Base-by-base conservation (phyloP, 2,888 invertebrate species). In the Tenthredo amoena region DNA sequence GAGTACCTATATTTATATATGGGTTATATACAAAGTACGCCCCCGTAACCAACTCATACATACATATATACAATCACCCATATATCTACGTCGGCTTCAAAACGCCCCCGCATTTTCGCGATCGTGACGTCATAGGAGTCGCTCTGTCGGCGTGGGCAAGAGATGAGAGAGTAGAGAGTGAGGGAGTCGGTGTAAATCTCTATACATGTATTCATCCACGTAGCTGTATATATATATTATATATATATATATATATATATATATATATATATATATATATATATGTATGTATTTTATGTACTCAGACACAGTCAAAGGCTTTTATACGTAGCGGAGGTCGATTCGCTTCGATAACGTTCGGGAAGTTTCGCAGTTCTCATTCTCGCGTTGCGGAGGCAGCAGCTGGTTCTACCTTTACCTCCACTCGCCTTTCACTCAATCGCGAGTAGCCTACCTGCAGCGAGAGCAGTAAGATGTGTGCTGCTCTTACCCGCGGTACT, bases 61-160 rank as follows among this genome's bases (percentile, higher is more conserved):
- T 55, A 55, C 47, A 37, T 86, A 40, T 26, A 26, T 72, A 47
- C 65, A 74, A 40, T 62, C 12, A 34, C 15, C n/a, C 34, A n/a
- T 55, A 47, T 47, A 50, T n/a, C 10, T 81, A 50, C 76, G 47
- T 43, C 47, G 40, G 37, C 26, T 34, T 79, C 85, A 79, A 85
- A 21, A 71, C 68, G 79, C 79, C 72, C 85, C 65, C 85, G 74
- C 84, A 43, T 74, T 43, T 43, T 84, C 31, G 21, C 15, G 6
- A 12, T 26, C 43, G 85, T 91, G 91, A 91, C 91, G 91, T 91
- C 91, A 91, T 88, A 86, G 88, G 86, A 88, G 87, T 85, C 84
- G 84, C 86, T 84, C 55, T 26, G 31, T 12, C 77, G 26, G 50
- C 34, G 77, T 31, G 31, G 31, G 55, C 3, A 18, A 10, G 31